A percentile compares a stretch with the other conserved stretches of the same genome.
These are phyloP conservation scores for Dryobotodes eremita DNA, from an alignment of 2,888 invertebrate genomes.

Conservation along the genomic window DNA sequence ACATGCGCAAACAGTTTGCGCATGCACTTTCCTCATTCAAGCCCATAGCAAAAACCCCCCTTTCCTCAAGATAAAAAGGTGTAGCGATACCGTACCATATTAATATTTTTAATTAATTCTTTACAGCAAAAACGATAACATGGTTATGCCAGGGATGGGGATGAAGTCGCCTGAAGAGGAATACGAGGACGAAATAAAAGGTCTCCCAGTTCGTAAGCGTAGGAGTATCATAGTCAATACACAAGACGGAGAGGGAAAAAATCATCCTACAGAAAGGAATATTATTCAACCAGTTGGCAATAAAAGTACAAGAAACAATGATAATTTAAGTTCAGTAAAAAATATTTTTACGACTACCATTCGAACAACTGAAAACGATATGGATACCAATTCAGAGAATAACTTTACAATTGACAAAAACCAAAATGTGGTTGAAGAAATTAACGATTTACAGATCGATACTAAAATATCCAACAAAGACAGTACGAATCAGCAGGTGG, in stretches of 20 bases:
- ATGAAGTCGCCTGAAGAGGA: conserved; percentile 73
- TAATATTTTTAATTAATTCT: not conserved
- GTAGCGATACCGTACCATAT: not conserved
- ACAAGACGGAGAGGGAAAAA: not conserved
- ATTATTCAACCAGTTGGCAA: not conserved
- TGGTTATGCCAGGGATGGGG: not conserved
- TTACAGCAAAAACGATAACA: conserved; percentile 40
- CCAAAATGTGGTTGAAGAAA: not conserved
- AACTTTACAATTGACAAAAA: not conserved
- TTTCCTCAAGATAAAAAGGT: too few relatives aligned
- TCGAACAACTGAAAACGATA: not conserved
- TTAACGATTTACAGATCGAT: conserved; percentile 6
- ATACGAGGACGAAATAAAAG: conserved; percentile 82
- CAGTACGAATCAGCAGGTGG: not conserved
- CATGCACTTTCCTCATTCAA: not conserved
- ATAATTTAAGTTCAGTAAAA: conserved; percentile 1
- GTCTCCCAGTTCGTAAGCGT: conserved; percentile 78
- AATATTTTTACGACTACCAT: not conserved
- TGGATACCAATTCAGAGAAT: not conserved
- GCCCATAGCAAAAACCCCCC: too few relatives aligned
- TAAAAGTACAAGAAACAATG: not conserved
- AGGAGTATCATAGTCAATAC: conserved; percentile 62
- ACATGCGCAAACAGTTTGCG: not conserved
- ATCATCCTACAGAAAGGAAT: not conserved
- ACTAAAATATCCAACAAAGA: not conserved